Conservation (phyloP, 2,113 vertebrate species). For the Todiramphus saurophagus region DNA sequence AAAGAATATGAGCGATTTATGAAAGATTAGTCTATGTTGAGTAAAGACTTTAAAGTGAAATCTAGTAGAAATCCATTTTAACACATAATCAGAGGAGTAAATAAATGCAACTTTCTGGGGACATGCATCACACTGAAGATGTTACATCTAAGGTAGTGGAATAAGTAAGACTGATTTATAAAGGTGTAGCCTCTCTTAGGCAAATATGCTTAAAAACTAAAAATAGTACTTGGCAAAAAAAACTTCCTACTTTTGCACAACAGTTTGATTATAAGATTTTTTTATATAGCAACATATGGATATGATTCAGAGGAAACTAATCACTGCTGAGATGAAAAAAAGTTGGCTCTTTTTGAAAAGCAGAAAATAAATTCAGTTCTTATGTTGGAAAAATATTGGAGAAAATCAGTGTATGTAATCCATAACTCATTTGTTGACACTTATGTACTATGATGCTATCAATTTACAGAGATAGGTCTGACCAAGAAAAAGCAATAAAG, state of each 20-base stretch:
- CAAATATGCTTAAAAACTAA: neutral
- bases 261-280: neutral
- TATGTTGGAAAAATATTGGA: neutral
- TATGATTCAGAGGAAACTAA: neutral
- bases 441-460: neutral
- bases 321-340: neutral
- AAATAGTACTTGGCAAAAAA: neutral
- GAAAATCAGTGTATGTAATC: neutral
- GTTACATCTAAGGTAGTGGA: neutral
- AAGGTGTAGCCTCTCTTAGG: neutral
- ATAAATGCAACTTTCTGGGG: neutral
- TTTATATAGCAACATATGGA: neutral
- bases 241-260: neutral
- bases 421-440: neutral
- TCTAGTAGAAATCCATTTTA: neutral
- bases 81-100: neutral
- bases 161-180: neutral
- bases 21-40: neutral
- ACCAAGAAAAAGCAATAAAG: neutral
- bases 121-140: neutral
- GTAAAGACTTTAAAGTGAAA: neutral
- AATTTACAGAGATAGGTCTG: neutral
- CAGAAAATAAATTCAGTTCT: neutral
- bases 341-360: neutral
- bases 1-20: neutral